Percentiles rank a stretch among this genome's conserved stretches.
Evolutionary conservation across 2,888 invertebrate genomes (phyloP).

Genomic region (Cephus rjabovi): DNA sequence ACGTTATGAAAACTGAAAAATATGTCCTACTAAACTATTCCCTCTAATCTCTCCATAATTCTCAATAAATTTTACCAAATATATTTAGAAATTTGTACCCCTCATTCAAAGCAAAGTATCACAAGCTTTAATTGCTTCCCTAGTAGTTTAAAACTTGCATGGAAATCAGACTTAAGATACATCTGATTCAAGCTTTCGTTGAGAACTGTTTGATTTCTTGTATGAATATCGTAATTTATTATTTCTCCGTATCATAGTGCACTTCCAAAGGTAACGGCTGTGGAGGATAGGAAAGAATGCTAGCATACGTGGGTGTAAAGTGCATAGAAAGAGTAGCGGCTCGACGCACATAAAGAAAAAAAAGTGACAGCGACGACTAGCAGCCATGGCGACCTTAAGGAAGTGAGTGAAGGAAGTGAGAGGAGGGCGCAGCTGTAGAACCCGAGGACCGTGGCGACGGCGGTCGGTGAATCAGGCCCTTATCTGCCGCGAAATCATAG

Average conservation of each 20-base stretch:
- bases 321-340: neutral
- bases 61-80: neutral
- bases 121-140: neutral
- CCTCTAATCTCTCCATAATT: neutral
- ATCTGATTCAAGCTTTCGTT: neutral
- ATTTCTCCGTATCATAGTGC: neutral
- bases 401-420: conserved; percentile 20
- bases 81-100: neutral
- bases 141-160: neutral
- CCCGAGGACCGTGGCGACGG: conserved; percentile 46
- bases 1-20: neutral
- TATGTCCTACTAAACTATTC: neutral
- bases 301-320: neutral
- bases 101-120: neutral
- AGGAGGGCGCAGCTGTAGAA: conserved; percentile 43
- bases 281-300: neutral
- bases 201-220: neutral
- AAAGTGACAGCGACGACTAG: neutral
- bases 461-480: conserved; percentile 53
- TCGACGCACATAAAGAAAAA: neutral
- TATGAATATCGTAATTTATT: neutral
- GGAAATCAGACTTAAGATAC: neutral
- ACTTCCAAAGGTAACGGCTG: neutral
- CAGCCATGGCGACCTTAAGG: neutral
- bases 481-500: conserved; percentile 22